Base-by-base conservation (phyloP, 2,888 invertebrate genomes). In the Choreutis nemorana region DNA sequence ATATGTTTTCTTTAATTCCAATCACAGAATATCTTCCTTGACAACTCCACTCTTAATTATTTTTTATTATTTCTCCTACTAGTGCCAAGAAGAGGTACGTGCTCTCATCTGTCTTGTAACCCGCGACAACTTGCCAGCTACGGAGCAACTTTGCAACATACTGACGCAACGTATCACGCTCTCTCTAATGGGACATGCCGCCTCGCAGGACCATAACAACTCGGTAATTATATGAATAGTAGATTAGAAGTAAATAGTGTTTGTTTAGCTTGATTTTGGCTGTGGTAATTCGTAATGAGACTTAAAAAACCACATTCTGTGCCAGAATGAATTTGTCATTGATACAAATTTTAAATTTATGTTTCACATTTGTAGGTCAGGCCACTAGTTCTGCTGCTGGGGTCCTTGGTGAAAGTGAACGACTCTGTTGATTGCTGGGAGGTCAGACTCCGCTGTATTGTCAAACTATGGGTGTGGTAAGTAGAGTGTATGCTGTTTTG, bases 341-440 rank as follows among this genome's bases (percentile, higher is more conserved):
- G 9, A 3, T 13, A 15, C 3, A 13, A 10, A 2, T 0, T 2
- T 7, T 23, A 27, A 16, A 18, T 18, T 18, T 35, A 11, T 13
- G 13, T 26, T 20, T 34, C 15, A 23, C n/a, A n/a, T n/a, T 42
- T 44, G 14, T 31, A 80, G 80, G 92, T 96, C 1, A 84, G 95
- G 3, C 94, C 96, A 50, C 90, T 97, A 60, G 94, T 97, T 61
- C 83, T 93, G 5, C 71, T 97, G 8, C 68, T 97, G 14, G 92
- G 94, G 1, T 89, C 91, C 1, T 82, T 96, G 25, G 87, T 97
- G 2, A 91, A 94, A 45, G 93, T 94, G 42, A 93, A 96, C 51
- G 97, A 97, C 60, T 77, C 72, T 0, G 66, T 77, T 0, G 87
- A 90, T 3, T 96, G 95, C 56, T 97, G 97, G 97, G 97, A 97